Conservation (phyloP, 2,888 invertebrate species). For the Tiphia femorata region DNA sequence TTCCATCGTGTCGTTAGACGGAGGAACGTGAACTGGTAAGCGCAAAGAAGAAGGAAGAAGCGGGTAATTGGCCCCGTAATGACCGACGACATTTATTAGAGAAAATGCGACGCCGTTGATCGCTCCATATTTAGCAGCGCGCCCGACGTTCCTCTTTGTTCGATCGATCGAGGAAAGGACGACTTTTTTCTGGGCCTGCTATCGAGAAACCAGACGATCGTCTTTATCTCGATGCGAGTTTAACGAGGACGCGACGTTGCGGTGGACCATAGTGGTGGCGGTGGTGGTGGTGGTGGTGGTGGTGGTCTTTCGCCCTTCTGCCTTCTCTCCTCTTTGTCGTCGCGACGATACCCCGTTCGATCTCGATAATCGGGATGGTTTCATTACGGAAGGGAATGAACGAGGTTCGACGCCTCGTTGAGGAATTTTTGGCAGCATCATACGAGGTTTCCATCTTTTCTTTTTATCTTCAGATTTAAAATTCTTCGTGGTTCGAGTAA, state of each 20-base stretch:
- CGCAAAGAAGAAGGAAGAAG: no score
- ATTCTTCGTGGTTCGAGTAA: no score
- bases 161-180: constrained; percentile 20
- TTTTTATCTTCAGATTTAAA: no score
- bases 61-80: constrained; percentile 28
- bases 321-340: background rate
- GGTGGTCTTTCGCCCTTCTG: background rate
- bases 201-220: background rate
- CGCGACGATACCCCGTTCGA: background rate
- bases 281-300: no score
- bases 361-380: no score
- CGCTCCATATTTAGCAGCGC: constrained; percentile 34
- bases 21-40: background rate
- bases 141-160: constrained; percentile 23
- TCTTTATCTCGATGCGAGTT: no score
- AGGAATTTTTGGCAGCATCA: no score
- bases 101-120: constrained; percentile 7
- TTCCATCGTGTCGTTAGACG: background rate
- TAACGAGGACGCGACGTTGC: no score
- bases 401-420: no score
- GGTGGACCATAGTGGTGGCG: no score
- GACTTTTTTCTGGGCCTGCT: constrained; percentile 26
- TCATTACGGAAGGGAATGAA: no score
- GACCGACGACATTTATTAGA: constrained; percentile 35
- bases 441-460: no score